These are phyloP conservation scores for Hesperia comma DNA, from an alignment of 2,888 invertebrate species.

Conservation along the genomic window DNA sequence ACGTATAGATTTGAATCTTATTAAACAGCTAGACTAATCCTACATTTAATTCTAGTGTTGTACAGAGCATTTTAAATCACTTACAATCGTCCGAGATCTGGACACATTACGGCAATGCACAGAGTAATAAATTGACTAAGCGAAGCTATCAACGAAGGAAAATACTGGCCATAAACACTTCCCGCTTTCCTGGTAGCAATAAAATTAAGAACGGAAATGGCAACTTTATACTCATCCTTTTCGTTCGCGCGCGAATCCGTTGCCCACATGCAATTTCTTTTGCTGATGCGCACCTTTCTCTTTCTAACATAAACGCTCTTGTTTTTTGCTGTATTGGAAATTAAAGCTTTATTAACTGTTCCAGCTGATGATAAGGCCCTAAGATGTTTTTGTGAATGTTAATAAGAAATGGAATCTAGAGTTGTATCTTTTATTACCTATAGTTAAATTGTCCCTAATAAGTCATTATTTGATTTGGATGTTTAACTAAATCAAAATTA, in stretches of 20 bases:
- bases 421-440: no score
- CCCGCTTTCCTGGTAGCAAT: conserved; percentile 44
- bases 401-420: no score
- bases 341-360: no score
- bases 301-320: background rate
- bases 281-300: conserved; percentile 3
- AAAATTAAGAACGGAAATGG: conserved; percentile 31
- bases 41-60: conserved; percentile 31
- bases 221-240: conserved; percentile 25
- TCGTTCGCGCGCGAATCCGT: conserved; percentile 9
- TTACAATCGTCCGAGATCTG: conserved; percentile 43
- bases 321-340: background rate
- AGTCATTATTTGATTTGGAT: no score
- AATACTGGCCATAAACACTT: conserved; percentile 66
- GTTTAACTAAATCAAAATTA: no score
- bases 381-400: no score
- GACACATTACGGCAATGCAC: conserved; percentile 52
- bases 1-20: conserved; percentile 20
- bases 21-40: conserved; percentile 20
- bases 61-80: conserved; percentile 48
- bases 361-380: no score
- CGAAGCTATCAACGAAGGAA: conserved; percentile 56
- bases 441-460: no score
- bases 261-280: background rate
- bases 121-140: conserved; percentile 49